Base-by-base conservation (phyloP, 2,113 vertebrate species). In the Mola mola region DNA sequence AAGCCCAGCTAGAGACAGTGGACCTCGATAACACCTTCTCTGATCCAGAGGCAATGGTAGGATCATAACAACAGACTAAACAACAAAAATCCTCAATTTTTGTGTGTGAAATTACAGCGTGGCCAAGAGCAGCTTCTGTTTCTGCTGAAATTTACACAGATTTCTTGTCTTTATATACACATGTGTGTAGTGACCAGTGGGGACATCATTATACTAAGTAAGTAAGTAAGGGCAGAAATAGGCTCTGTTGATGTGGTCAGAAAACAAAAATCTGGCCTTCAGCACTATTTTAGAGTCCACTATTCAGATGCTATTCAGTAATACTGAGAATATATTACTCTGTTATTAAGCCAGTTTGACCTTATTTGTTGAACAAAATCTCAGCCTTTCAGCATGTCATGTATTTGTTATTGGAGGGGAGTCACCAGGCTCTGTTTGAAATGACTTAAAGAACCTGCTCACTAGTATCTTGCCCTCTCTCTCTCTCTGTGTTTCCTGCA, bases 11-110 rank as follows among this genome's bases (percentile, higher is more conserved):
- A n/a, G 94, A 96, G 64, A 95, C 94, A 19, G 95, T 96, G n/a
- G 96, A 96, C 87, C 94, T 95, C 5, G 91, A 93, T 66, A 94
- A 92, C 43, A 90, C 93, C 82, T 95, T 94, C 85, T 93, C 94
- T 51, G 95, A 97, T 82, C 92, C 94, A 24, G 96, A 98, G 79
- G 87, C 93, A 42, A 95, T 98, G 94, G 97, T 98, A 65, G 89
- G 50, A 25, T 37, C 31, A 34, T 15, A 55, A 43, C 2, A 62
- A 36, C 17, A n/a, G n/a, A n/a, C n/a, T n/a, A n/a, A n/a, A n/a
- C n/a, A n/a, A n/a, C n/a, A n/a, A n/a, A n/a, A n/a, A n/a, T n/a
- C 25, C 3, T 15, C 3, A 16, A 26, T 6, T 20, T 16, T 1
- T 22, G 1, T 13, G 16, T 58, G 15, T 38, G 11, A 49, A 55